These are phyloP conservation scores for Pyrgilauda ruficollis DNA, from an alignment of 2,113 vertebrate genomes.

Conservation along the genomic window DNA sequence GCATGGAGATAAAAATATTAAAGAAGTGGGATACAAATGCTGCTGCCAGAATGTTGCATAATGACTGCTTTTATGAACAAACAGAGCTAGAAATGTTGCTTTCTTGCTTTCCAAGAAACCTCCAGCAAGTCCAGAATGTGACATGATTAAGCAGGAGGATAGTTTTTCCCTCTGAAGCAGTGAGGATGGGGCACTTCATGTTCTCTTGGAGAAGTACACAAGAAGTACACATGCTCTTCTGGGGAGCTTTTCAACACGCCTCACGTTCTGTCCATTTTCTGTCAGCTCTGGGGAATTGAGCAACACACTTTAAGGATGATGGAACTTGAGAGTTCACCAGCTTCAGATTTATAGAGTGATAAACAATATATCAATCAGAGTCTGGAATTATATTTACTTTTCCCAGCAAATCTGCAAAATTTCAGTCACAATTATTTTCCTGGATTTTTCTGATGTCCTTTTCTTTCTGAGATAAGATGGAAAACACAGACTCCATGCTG, in stretches of 20 bases:
- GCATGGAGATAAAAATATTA: background rate
- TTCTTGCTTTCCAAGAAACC: constrained; percentile 36
- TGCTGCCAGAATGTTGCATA: constrained; percentile 28
- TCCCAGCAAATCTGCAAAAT: background rate
- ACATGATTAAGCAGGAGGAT: background rate
- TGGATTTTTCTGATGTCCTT: background rate
- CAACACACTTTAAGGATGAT: background rate
- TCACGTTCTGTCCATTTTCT: background rate
- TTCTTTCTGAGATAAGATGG: background rate
- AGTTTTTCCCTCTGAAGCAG: background rate
- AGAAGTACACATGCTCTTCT: background rate
- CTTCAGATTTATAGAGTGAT: background rate
- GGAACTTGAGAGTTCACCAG: background rate
- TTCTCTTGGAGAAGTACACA: background rate
- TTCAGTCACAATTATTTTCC: background rate
- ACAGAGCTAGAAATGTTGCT: background rate
- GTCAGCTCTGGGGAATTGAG: background rate
- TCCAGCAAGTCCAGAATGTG: background rate
- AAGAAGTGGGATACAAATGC: background rate
- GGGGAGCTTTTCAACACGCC: background rate
- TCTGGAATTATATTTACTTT: background rate
- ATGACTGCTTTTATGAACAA: background rate
- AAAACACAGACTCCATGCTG: background rate
- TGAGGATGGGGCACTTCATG: background rate
- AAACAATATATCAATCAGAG: background rate